Conservation (phyloP, 2,113 vertebrate species). For the Quiscalus mexicanus region DNA sequence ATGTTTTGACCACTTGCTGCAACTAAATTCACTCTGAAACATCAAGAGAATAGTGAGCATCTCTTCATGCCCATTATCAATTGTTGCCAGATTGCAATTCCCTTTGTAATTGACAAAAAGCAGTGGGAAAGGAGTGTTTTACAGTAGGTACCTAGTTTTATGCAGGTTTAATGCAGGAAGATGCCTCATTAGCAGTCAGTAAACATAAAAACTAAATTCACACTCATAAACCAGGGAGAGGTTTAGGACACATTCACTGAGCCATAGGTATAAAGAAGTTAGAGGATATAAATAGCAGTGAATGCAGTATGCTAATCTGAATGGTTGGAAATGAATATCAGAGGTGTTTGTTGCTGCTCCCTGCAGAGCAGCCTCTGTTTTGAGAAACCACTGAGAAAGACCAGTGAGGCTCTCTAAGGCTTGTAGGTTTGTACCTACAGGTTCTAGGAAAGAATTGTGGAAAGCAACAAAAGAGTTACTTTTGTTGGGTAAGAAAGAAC, state of each 20-base stretch:
- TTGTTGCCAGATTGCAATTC: background rate
- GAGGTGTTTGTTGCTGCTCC: background rate
- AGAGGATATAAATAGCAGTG: background rate
- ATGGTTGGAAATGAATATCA: background rate
- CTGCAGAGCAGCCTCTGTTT: background rate
- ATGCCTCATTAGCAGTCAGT: background rate
- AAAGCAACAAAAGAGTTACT: background rate
- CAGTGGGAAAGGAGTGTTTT: background rate
- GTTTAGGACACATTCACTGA: background rate
- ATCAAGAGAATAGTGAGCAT: background rate
- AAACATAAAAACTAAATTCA: background rate
- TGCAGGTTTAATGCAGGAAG: background rate
- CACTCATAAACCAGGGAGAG: background rate
- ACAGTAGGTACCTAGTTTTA: background rate
- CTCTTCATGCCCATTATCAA: background rate
- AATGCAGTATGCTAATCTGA: background rate
- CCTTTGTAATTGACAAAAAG: background rate
- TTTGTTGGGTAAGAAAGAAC: background rate
- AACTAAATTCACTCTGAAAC: background rate
- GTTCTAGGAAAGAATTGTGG: background rate
- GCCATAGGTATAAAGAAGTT: background rate
- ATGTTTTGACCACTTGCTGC: background rate
- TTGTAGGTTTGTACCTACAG: background rate
- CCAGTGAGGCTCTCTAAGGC: background rate
- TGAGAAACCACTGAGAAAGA: background rate